Base-by-base conservation (phyloP, 2,888 invertebrate species). In the Lasioglossum marginatum region DNA sequence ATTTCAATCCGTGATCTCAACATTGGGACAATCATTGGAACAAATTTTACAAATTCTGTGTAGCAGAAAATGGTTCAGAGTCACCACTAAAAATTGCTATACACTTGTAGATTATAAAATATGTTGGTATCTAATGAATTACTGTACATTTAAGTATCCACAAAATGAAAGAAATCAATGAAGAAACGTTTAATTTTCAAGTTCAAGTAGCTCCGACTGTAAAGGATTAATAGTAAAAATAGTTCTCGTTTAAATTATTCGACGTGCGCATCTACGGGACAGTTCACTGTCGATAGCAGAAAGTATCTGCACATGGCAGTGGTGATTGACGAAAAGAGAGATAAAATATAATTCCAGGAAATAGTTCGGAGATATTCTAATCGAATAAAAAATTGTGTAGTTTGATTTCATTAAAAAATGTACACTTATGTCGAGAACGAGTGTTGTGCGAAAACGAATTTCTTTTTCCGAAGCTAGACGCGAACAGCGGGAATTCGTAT, bases 401-500 rank as follows among this genome's bases (percentile, higher is more conserved):
- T 23, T n/a, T 4, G 3, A n/a, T 52, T 52, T 8, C 23, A 52
- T n/a, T 57, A 12, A 8, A n/a, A 57, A 57, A 57, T 12, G 10
- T 57, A 12, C n/a, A 4, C 57, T 23, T n/a, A 1, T n/a, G 12
- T 12, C n/a, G 57, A 4, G n/a, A 57, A 12, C 57, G 4, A 57
- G 57, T 1, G n/a, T 57, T 31, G 63, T 14, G 34, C 2, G 37
- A 75, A 63, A 60, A 57, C 43, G 2, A n/a, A 72, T 68, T 34
- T 70, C 8, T 52, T 74, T 71, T 76, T 70, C 16, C 40, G 45
- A 8, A 57, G 14, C 37, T 81, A 77, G 66, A 45, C 40, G 63
- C 83, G 83, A 77, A 40, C 72, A 45, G 52, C 37, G 70, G 66
- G 79, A 81, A 86, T 86, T 85, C 73, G 52, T 84, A 82, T 80